phyloP scores from a whole-genome alignment of 1,140 invertebrate species.

The Conopomorpha cramerella region DNA sequence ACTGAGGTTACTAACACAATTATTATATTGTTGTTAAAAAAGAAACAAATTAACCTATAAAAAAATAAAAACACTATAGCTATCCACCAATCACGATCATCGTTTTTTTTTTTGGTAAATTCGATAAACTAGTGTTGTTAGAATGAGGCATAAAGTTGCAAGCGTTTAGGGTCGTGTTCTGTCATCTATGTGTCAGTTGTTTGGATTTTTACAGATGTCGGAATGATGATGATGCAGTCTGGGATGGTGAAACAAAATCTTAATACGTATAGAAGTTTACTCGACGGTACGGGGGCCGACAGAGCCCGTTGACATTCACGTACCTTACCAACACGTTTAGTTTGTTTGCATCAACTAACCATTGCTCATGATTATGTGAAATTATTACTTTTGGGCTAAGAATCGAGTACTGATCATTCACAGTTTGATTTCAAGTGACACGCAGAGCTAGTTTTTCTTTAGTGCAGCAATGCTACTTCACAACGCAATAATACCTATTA shows the following conservation, averaged over 20 bases:
- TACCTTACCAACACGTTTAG: constrained; percentile 43
- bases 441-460: constrained; percentile 35
- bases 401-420: constrained; percentile 51
- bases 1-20: constrained; percentile 48
- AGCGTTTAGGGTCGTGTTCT: no score
- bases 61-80: constrained; percentile 28
- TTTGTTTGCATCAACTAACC: constrained; percentile 55
- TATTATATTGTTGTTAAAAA: no score
- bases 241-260: constrained; percentile 87
- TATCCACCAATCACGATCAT: constrained; percentile 33
- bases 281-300: constrained; percentile 73
- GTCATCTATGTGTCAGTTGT: constrained; percentile 62
- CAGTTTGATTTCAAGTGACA: constrained; percentile 31
- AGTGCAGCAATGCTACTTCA: constrained; percentile 25
- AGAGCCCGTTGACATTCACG: constrained; percentile 30
- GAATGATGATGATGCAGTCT: constrained; percentile 93
- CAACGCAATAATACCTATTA: no score
- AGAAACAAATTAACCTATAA: no score
- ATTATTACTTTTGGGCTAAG: constrained; percentile 27
- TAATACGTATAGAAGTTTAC: constrained; percentile 76
- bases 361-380: constrained; percentile 28
- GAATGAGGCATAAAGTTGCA: no score
- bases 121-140: no score
- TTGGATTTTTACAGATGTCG: constrained; percentile 86
- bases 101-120: no score